Base-by-base conservation (phyloP, 2,113 vertebrate genomes). In the Spizaetus ornatus region DNA sequence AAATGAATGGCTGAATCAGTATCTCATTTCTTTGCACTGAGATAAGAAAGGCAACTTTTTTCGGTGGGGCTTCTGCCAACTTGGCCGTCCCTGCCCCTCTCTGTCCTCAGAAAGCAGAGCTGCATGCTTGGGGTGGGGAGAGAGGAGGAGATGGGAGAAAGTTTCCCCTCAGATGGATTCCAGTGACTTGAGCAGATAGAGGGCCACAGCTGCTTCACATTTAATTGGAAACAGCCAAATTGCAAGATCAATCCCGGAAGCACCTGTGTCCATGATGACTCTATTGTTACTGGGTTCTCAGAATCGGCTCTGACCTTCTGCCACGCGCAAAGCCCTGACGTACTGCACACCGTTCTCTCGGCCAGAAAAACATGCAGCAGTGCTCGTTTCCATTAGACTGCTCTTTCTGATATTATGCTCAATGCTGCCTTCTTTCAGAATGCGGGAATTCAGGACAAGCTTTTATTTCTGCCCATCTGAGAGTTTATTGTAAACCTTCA, bases 201-300 rank as follows among this genome's bases (percentile, higher is more conserved):
- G 92, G 96, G 92, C 95, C 86, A 83, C 98, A 98, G 97, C 98
- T 98, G 98, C 97, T 97, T 90, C 90, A 96, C 92, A 98, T 97
- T 97, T 98, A 98, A 98, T 97, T 97, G 92, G 95, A 97, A 98
- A 88, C 94, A 97, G 97, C 65, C 82, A 77, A 94, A 97, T 93
- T 96, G 96, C 98, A 94, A 96, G 97, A 96, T 84, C 92, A 89
- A 5, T 88, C 93, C 97, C 97, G 95, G 97, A 98, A 98, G 97
- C 98, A 98, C 98, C 98, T 98, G 98, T 97, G 97, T 90, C 96
- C 18, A 5, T 42, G 98, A 97, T 93, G 97, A 87, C 89, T 97
- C 92, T 85, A 15, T 96, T 98, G 97, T 97, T 94, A 58, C 87
- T 93, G 93, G 86, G 87, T 96, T 95, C 96, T 97, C 62, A 42